These are phyloP conservation scores for Characodon lateralis DNA, from an alignment of 2,797 vertebrate genomes.

Conservation along the genomic window DNA sequence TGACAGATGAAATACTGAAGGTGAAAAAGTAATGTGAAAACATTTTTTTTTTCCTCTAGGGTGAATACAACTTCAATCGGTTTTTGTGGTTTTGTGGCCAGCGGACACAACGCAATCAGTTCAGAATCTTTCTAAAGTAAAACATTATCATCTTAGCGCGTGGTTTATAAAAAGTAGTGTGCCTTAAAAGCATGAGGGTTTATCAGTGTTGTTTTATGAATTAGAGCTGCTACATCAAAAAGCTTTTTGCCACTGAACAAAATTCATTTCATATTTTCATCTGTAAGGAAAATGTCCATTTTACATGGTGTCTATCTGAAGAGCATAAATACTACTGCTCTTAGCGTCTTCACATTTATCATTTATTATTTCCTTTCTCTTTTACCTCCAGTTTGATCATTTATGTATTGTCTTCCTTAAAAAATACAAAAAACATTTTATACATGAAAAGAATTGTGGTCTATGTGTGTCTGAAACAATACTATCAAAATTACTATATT, in stretches of 20 bases:
- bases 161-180: slow-evolving; percentile 93
- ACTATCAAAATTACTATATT: slow-evolving; percentile 23
- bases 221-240: slow-evolving; percentile 98
- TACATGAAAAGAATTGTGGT: slow-evolving; percentile 35
- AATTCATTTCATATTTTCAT: slow-evolving; percentile 95
- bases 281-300: slow-evolving; percentile 86
- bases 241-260: slow-evolving; percentile 93
- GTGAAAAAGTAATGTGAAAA: background rate
- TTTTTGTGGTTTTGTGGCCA: slow-evolving; percentile 2
- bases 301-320: slow-evolving; percentile 76
- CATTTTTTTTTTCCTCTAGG: background rate
- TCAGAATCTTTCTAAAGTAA: slow-evolving; percentile 80
- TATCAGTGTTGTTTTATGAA: slow-evolving; percentile 95
- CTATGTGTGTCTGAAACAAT: slow-evolving; percentile 18
- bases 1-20: background rate
- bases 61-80: slow-evolving; percentile 19
- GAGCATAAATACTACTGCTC: slow-evolving; percentile 77
- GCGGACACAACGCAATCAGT: slow-evolving; percentile 11
- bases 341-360: slow-evolving; percentile 73
- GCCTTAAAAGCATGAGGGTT: slow-evolving; percentile 96
- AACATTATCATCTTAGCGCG: slow-evolving; percentile 89
- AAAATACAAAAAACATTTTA: slow-evolving; percentile 38
- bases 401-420: slow-evolving; percentile 57
- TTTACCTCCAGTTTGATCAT: slow-evolving; percentile 68
- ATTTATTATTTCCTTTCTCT: slow-evolving; percentile 71